A percentile compares a stretch with the other conserved stretches of the same genome.
Conservation (phyloP, 2,797 vertebrate species). For the Dromococcyx pavoninus region DNA sequence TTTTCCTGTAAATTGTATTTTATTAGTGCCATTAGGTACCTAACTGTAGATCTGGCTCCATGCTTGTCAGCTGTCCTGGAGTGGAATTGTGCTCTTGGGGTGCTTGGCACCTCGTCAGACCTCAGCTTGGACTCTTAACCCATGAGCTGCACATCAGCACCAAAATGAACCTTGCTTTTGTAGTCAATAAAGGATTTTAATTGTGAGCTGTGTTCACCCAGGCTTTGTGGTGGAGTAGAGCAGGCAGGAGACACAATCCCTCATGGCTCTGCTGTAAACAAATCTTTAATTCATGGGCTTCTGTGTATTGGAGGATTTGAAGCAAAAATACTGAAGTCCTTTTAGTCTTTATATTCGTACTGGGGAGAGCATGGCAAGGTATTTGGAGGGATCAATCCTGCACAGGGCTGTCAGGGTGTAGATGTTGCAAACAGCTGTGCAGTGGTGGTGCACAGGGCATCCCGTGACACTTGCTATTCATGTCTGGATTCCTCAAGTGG, state of each 20-base stretch:
- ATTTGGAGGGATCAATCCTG: rapidly evolving
- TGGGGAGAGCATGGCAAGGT: background rate
- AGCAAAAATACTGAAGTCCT: background rate
- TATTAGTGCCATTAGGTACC: background rate
- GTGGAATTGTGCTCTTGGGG: background rate
- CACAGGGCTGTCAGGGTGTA: background rate
- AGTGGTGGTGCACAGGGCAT: background rate
- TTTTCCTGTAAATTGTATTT: background rate
- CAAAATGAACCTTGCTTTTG: background rate
- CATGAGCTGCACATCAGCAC: background rate
- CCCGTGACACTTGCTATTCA: background rate
- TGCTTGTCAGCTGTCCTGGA: background rate
- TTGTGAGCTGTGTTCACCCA: background rate
- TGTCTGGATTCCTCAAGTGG: background rate
- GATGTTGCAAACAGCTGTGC: background rate
- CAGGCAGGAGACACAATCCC: background rate
- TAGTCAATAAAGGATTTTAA: background rate
- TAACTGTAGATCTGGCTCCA: background rate
- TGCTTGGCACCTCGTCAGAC: background rate
- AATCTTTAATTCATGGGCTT: conserved; percentile 25
- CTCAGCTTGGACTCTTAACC: background rate
- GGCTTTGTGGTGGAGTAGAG: background rate
- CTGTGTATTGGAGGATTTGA: background rate
- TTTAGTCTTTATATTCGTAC: background rate
- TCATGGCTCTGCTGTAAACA: background rate